Conservation (phyloP, 1,140 invertebrate species). For the Hormaphis cornu region DNA sequence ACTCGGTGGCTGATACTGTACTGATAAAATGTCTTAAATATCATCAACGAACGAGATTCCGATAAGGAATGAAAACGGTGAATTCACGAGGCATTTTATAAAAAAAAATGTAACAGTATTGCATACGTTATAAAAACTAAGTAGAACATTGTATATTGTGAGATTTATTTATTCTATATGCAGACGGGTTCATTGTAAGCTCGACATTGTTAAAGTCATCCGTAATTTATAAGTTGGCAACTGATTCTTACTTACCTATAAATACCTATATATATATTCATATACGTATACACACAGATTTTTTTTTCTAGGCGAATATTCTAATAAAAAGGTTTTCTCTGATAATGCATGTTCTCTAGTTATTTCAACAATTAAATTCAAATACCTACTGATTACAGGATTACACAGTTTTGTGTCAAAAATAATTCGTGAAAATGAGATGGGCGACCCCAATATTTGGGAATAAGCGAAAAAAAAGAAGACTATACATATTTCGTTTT, state of each 20-base stretch:
- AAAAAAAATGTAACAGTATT: not conserved
- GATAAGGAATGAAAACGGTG: not conserved
- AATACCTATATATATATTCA: too few relatives aligned
- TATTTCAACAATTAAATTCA: too few relatives aligned
- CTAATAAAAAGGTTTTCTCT: too few relatives aligned
- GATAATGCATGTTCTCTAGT: too few relatives aligned
- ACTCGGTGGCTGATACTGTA: not conserved
- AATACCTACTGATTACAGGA: too few relatives aligned
- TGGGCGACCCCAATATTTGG: too few relatives aligned
- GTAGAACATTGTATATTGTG: not conserved
- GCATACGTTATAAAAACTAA: not conserved
- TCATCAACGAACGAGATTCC: not conserved
- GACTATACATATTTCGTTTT: too few relatives aligned
- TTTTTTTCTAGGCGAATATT: not conserved
- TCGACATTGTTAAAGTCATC: not conserved
- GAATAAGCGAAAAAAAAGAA: too few relatives aligned
- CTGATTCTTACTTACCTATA: conserved; percentile 4
- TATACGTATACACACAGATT: not conserved
- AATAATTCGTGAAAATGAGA: too few relatives aligned
- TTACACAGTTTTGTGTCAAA: too few relatives aligned
- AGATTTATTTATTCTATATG: not conserved
- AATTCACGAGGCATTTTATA: not conserved
- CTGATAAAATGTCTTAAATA: not conserved
- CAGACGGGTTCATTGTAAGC: not conserved
- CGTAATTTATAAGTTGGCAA: conserved; percentile 23